Base-by-base conservation (phyloP, 2,797 vertebrate species). In the Myiotriccus ornatus region DNA sequence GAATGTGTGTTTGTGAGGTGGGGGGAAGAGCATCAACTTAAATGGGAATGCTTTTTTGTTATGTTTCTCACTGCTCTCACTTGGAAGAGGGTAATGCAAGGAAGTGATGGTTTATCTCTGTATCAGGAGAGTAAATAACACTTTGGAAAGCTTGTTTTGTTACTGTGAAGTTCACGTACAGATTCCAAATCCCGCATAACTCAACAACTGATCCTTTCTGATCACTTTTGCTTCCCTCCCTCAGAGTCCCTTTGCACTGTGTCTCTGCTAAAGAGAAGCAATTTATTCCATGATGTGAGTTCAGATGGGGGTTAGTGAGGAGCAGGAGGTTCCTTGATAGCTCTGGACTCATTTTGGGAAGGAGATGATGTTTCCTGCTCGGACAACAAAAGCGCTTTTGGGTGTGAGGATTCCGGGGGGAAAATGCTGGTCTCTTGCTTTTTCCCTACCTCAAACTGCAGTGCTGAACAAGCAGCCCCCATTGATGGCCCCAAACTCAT, bases 41-140 rank as follows among this genome's bases (percentile, higher is more conserved):
- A 97, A 96, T 94, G 95, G 90, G 94, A 96, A 96, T 79, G 67
- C 59, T 81, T 84, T 90, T 93, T 56, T 76, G 87, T 43, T 11
- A 0, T 84, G 85, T 95, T 96, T 96, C 95, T 96, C 94, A 96
- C 91, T 89, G 76, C n/a, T 86, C 23, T 86, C 15, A 5, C 79
- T 95, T 95, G 94, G 75, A 95, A 88, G 79, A 84, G 62, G 52
- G 69, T 34, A 86, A 73, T 24, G 87, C n/a, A 79, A 89, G 80
- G 94, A 91, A 94, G 70, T 20, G 63, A 67, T 84, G 47, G 77
- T 87, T 94, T 96, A 90, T 94, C 77, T 93, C 56, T 88, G 23
- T 44, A 84, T 88, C 18, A 6, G 34, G 63, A 84, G 92, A 47
- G 81, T 93, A 95, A 96, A 94, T 84, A 90, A 90, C 5, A 24